Base-by-base conservation (phyloP, 2,797 vertebrate genomes). In the Synanceia verrucosa region DNA sequence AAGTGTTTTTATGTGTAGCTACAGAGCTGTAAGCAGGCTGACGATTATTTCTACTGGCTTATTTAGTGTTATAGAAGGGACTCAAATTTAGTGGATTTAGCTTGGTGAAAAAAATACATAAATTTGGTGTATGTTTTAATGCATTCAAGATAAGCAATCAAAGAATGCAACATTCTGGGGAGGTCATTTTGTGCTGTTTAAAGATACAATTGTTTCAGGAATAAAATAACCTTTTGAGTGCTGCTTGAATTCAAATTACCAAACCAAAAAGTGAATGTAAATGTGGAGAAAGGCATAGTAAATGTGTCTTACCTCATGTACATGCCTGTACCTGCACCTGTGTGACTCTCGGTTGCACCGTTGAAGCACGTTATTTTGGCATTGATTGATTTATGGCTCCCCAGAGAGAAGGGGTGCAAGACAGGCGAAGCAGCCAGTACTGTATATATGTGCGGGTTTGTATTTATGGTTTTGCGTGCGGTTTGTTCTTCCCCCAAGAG, bases 341-440 rank as follows among this genome's bases (percentile, higher is more conserved):
- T 56, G 48, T 75, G 71, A 47, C 72, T 57, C 14, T 44, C 5
- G 3, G 59, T 61, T 65, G 11, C 58, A 39, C 23, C 65, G 55
- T 58, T 57, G 55, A 79, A 80, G 58, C 74, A 67, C 39, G 41
- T 52, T 84, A 82, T 84, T 88, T 87, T 88, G 86, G 58, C 83
- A 82, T 34, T 86, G 86, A 91, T 84, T 84, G 88, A 89, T 88
- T 86, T 59, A 76, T 72, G 52, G 64, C 41, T 51, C 68, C 71
- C 66, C n/a, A n/a, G 82, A 81, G 81, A 81, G 70, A 29, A 46
- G 19, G 56, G 18, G 50, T 61, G 52, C 46, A 56, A 60, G 74
- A 70, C 63, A 76, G 67, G 81, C 58, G 57, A 60, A 66, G 79
- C 34, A 65, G 70, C 67, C 53, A 21, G 19, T 53, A 46, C 73